Percentiles rank a stretch among this genome's conserved stretches.
Evolutionary conservation across 1,140 invertebrate genomes (phyloP).

Genomic region (Polypedilum pembai): DNA sequence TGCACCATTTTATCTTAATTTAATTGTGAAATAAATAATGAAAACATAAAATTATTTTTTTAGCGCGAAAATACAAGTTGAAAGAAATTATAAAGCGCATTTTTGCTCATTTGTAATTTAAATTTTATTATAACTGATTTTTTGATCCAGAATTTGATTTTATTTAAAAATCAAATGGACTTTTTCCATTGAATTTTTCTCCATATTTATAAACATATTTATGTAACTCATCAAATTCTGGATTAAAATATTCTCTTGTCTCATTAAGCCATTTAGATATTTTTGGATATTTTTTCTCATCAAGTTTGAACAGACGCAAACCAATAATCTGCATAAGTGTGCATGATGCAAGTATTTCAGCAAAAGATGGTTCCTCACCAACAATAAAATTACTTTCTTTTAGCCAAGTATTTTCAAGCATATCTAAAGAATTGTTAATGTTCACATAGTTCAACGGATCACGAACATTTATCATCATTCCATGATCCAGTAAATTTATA

Average conservation of each 20-base stretch:
- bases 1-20: slow-evolving; percentile 27
- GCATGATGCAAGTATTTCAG: slow-evolving; percentile 71
- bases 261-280: background rate
- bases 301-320: background rate
- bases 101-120: too few species aligned
- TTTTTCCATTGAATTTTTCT: slow-evolving; percentile 19
- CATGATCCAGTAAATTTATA: slow-evolving; percentile 43
- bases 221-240: background rate
- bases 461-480: slow-evolving; percentile 43
- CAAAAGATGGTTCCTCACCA: slow-evolving; percentile 59
- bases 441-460: slow-evolving; percentile 32
- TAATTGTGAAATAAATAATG: background rate
- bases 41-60: too few species aligned
- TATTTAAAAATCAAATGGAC: background rate
- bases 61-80: too few species aligned
- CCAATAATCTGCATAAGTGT: slow-evolving; percentile 71
- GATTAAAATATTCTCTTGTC: background rate
- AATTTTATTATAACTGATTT: too few species aligned
- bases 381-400: slow-evolving; percentile 54
- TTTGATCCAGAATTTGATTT: background rate
- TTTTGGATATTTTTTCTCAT: background rate
- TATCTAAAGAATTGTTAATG: slow-evolving; percentile 51
- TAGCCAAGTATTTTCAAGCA: slow-evolving; percentile 58
- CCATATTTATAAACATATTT: slow-evolving; percentile 14
- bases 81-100: too few species aligned